phyloP scores from a whole-genome alignment of 2,888 invertebrate genomes.

The Chironomus riparius region DNA sequence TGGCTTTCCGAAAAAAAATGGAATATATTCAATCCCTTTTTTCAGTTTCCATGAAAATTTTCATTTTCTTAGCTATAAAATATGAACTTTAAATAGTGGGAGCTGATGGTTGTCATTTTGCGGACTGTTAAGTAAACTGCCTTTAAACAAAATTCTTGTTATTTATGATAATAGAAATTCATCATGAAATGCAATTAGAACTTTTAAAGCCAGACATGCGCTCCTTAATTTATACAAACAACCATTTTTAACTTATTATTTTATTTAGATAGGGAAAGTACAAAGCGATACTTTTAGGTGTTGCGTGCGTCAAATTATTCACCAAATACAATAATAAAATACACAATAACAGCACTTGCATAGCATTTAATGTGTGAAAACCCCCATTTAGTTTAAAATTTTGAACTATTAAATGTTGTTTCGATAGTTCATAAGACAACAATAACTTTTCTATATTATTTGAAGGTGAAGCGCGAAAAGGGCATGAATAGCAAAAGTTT shows the following conservation, averaged over 20 bases:
- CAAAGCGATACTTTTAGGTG: background rate
- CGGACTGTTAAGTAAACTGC: too few relatives aligned
- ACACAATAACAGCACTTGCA: background rate
- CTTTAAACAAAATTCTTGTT: too few relatives aligned
- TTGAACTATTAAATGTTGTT: background rate
- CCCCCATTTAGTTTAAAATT: background rate
- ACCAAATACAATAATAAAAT: background rate
- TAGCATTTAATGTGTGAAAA: background rate
- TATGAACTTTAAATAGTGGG: background rate
- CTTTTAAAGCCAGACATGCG: too few relatives aligned
- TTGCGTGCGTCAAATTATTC: background rate
- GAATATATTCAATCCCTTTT: background rate
- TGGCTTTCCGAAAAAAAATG: background rate
- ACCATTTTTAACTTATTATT: background rate
- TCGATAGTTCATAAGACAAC: background rate
- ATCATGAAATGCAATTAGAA: too few relatives aligned
- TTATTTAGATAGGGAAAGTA: background rate
- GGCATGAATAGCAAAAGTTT: background rate
- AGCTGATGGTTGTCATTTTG: too few relatives aligned
- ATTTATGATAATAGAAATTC: too few relatives aligned
- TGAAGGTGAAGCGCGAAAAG: background rate
- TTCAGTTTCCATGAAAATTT: constrained; percentile 13
- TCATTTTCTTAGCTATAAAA: background rate
- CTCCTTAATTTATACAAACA: too few relatives aligned
- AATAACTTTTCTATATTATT: background rate